Base-by-base conservation (phyloP, 2,888 invertebrate species). In the Polyommatus icarus region DNA sequence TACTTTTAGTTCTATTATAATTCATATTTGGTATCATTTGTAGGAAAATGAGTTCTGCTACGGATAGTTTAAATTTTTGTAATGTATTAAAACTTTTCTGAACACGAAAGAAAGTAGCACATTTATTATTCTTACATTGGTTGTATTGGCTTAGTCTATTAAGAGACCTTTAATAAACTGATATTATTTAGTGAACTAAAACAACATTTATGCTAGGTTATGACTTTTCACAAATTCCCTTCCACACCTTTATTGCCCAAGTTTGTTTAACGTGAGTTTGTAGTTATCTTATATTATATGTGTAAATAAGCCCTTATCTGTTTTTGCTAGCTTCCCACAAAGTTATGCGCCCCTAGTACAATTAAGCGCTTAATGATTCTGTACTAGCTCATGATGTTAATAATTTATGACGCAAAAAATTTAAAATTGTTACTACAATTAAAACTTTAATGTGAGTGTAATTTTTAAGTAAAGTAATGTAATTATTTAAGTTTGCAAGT, bases 261-360 rank as follows among this genome's bases (percentile, higher is more conserved):
- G 80, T 82, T 81, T 77, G 79, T 77, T 76, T 80, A 80, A 82
- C 81, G 78, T 10, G 80, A 82, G 81, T 80, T 79, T 78, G 79
- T 81, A 80, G 79, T 79, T 83, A 80, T 80, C 79, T 79, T 79
- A 81, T 81, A 83, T 82, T 81, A 83, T 82, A 80, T 82, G 81
- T 82, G 81, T 79, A 80, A 82, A 82, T 80, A 82, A 79, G 78
- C 80, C 78, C 79, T 71, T 81, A 78, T 82, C 80, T 80, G 82
- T 79, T 83, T 81, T 80, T 79, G 83, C 83, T 81, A 81, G 79
- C 78, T 80, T 71, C 80, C 79, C 78, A 73, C 76, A 78, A 79
- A 79, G 78, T 79, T 81, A 61, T 79, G 78, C 80, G 78, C 79
- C 79, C 76, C 72, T 78, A 73, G 29, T 50, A 29, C 8, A 75